Conservation (phyloP, 2,888 invertebrate genomes). For the Drosophila rubida region DNA sequence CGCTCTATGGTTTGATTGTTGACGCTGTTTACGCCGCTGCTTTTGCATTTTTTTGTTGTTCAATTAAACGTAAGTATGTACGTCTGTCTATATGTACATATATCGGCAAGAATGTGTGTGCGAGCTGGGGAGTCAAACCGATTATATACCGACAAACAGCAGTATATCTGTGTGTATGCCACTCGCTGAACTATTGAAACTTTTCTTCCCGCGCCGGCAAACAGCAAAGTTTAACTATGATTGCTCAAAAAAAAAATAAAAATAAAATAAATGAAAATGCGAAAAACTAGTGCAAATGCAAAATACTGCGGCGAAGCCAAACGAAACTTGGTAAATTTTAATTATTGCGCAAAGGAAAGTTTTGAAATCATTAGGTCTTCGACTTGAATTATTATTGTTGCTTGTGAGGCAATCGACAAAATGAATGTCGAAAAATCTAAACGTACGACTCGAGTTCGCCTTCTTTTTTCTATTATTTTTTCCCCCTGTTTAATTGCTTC, state of each 20-base stretch:
- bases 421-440: constrained; percentile 37
- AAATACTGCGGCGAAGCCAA: constrained; percentile 21
- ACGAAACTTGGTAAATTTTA: constrained; percentile 37
- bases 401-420: constrained; percentile 30
- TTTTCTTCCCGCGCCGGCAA: constrained; percentile 44
- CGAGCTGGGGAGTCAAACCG: not conserved
- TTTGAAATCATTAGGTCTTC: constrained; percentile 33
- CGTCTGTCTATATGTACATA: not conserved
- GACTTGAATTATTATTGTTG: not conserved
- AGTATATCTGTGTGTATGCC: constrained; percentile 18
- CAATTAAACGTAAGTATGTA: constrained; percentile 53
- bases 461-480: constrained; percentile 4
- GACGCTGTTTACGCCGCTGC: constrained; percentile 24
- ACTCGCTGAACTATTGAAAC: constrained; percentile 51
- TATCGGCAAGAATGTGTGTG: not conserved
- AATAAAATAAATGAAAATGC: constrained; percentile 27
- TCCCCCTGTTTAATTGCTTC: constrained; percentile 66
- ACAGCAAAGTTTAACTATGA: constrained; percentile 17
- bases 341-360: constrained; percentile 42
- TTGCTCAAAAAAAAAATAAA: constrained; percentile 16
- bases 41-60: constrained; percentile 61
- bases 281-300: constrained; percentile 27
- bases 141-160: not conserved
- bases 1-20: constrained; percentile 43
- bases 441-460: constrained; percentile 2